These are phyloP conservation scores for Aricia artaxerxes DNA, from an alignment of 2,888 invertebrate genomes.

Conservation along the genomic window DNA sequence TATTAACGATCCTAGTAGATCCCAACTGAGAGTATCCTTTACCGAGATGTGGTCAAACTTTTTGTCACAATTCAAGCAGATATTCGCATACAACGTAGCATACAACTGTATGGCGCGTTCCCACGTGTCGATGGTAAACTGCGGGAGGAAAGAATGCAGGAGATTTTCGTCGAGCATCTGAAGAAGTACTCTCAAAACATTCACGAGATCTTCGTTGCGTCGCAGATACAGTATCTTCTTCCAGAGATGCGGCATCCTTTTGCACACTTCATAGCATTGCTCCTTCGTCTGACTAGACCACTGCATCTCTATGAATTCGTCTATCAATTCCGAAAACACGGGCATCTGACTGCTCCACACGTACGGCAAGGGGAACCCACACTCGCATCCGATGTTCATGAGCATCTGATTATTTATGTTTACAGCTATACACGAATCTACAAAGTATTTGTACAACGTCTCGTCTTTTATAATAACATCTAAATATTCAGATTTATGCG, in stretches of 20 bases:
- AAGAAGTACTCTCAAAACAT: conserved; percentile 78
- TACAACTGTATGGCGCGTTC: conserved; percentile 77
- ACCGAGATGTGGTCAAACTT: conserved; percentile 68
- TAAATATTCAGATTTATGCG: conserved; percentile 54
- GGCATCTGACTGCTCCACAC: conserved; percentile 63
- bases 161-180: conserved; percentile 81
- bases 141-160: conserved; percentile 75
- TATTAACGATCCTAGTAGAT: conserved; percentile 78
- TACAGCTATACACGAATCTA: conserved; percentile 80
- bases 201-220: conserved; percentile 72
- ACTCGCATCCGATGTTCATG: conserved; percentile 76
- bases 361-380: conserved; percentile 81
- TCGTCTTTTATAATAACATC: conserved; percentile 64
- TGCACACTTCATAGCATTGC: conserved; percentile 77
- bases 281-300: conserved; percentile 65
- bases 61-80: conserved; percentile 83
- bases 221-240: conserved; percentile 77
- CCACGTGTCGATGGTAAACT: conserved; percentile 82
- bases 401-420: conserved; percentile 69
- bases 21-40: conserved; percentile 80
- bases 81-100: conserved; percentile 77
- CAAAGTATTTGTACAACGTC: conserved; percentile 73
- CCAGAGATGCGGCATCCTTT: conserved; percentile 83
- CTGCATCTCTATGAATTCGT: conserved; percentile 77
- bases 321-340: conserved; percentile 79